Base-by-base conservation (phyloP, 2,888 invertebrate genomes). In the Chloroclysta siterata region DNA sequence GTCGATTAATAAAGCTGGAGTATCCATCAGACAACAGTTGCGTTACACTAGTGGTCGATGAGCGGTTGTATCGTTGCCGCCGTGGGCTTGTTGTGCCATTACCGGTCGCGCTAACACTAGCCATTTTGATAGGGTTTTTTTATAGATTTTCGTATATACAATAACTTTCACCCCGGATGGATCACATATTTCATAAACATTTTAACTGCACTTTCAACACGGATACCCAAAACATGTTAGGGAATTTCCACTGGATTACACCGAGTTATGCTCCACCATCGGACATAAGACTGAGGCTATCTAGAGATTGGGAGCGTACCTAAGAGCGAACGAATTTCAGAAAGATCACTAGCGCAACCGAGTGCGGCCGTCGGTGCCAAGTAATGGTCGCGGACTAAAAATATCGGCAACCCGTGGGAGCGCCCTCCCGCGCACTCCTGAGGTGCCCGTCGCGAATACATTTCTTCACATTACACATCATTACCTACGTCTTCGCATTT, bases 1-100 rank as follows among this genome's bases (percentile, higher is more conserved):
- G 93, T 72, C 97, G 94, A 83, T 97, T 97, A 77, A 98, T 94
- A 73, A 98, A 94, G 89, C 95, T 97, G 79, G 97, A 96, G 89
- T 97, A 98, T 75, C 97, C 97, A 84, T 98, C 97, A 74, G 96
- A 96, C 75, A 98, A 93, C 78, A 98, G 93, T 88, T 98, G 97
- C 71, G 97, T 96, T 76, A 98, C 97, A 90, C 97, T 97, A 53
- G 95, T 94, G 65, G 96, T 96, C 56, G 97, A 96, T 69, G 95
- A 93, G 69, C 97, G 95, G 72, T 95, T 94, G 89, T 97, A 97
- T 72, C 97, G 95, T 81, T 94, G 94, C 72, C 95, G 94, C 68
- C 95, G 94, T 82, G 84, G 94, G 81, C 88, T 94, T 60, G 89
- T 87, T 69, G 87, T 83, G 66, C 82, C 85, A 76, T 82, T 85